These are phyloP conservation scores for Torymus auratus DNA, from an alignment of 2,888 invertebrate genomes.

Conservation along the genomic window DNA sequence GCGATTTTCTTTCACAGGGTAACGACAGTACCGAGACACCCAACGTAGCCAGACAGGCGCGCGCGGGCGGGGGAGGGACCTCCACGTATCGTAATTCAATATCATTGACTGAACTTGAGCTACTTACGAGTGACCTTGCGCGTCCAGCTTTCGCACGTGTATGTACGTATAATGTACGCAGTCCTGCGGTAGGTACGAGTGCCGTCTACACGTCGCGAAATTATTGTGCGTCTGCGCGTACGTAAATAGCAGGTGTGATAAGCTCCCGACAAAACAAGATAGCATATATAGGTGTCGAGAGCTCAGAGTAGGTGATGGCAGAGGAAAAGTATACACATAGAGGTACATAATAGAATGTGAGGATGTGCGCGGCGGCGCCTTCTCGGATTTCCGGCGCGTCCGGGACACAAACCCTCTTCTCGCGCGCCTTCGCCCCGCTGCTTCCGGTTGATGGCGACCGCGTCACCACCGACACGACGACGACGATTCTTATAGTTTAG, in stretches of 20 bases:
- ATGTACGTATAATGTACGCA: background rate
- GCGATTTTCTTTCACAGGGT: too few relatives aligned
- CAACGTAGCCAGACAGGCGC: too few relatives aligned
- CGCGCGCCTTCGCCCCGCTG: slow-evolving; percentile 1
- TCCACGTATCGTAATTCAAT: slow-evolving; percentile 68
- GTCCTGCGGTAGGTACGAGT: background rate
- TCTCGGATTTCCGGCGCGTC: slow-evolving; percentile 32
- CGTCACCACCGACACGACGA: too few relatives aligned
- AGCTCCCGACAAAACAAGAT: background rate
- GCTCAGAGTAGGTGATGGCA: too few relatives aligned
- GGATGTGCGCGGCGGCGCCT: slow-evolving; percentile 38
- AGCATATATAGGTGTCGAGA: background rate
- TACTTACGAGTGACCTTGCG: slow-evolving; percentile 74
- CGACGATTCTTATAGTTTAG: slow-evolving; percentile 10
- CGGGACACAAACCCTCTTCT: background rate
- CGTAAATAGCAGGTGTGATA: slow-evolving; percentile 4
- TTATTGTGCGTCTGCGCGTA: background rate
- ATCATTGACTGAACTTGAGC: slow-evolving; percentile 73
- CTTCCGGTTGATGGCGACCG: slow-evolving; percentile 28
- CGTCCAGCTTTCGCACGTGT: background rate
- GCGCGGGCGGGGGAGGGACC: background rate
- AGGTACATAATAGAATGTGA: slow-evolving; percentile 9
- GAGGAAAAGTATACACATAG: background rate
- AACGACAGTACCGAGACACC: too few relatives aligned
- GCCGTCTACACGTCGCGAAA: background rate